Conservation (phyloP, 2,888 invertebrate genomes). For the Thera obeliscata region DNA sequence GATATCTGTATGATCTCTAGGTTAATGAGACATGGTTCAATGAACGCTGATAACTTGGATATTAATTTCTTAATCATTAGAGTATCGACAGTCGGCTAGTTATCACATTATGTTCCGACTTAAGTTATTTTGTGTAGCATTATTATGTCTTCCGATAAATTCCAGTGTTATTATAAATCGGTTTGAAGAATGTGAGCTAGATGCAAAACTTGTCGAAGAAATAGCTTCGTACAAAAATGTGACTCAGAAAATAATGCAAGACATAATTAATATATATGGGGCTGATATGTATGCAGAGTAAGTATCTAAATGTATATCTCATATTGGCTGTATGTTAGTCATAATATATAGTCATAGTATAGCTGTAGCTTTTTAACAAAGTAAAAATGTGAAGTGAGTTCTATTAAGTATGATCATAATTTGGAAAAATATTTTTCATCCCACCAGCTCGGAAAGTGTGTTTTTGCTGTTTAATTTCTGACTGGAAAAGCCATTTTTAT, state of each 20-base stretch:
- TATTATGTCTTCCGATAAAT: constrained; percentile 32
- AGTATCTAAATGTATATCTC: constrained; percentile 36
- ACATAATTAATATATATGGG: constrained; percentile 70
- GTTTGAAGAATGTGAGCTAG: constrained; percentile 49
- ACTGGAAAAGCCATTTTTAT: too few relatives aligned
- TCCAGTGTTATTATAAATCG: constrained; percentile 49
- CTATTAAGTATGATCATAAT: neutral
- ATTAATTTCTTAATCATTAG: constrained; percentile 20
- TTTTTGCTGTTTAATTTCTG: too few relatives aligned
- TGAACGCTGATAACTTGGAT: constrained; percentile 21
- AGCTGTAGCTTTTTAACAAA: too few relatives aligned
- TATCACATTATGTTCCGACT: constrained; percentile 16
- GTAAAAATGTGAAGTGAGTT: too few relatives aligned
- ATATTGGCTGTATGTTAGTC: too few relatives aligned
- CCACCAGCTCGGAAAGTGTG: too few relatives aligned
- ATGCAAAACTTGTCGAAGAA: constrained; percentile 65
- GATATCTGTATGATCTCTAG: constrained; percentile 6
- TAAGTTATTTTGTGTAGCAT: constrained; percentile 32
- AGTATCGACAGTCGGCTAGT: constrained; percentile 20
- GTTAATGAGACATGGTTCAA: constrained; percentile 17
- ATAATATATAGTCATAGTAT: too few relatives aligned
- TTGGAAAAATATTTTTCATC: neutral
- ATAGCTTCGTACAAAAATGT: constrained; percentile 81
- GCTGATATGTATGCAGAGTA: constrained; percentile 79
- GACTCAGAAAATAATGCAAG: constrained; percentile 75